phyloP scores from a whole-genome alignment of 2,797 vertebrate genomes.

The Dallia pectoralis region DNA sequence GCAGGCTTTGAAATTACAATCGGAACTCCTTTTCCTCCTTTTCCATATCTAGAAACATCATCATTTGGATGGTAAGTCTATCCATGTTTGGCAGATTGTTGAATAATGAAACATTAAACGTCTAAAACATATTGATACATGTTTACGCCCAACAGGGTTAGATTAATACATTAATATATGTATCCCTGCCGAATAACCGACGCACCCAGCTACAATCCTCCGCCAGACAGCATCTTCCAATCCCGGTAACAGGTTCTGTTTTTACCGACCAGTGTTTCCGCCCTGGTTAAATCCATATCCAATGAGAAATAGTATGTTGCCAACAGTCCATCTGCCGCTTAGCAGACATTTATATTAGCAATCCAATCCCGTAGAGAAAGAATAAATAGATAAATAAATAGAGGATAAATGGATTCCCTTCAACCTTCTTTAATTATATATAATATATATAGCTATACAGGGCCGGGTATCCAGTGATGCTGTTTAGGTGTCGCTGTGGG shows the following conservation, averaged over 20 bases:
- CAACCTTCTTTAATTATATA: too few species aligned
- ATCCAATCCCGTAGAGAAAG: slow-evolving; percentile 23
- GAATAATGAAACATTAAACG: not conserved
- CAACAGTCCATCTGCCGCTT: slow-evolving; percentile 72
- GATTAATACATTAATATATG: not conserved
- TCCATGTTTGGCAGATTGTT: not conserved
- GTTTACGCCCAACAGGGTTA: too few species aligned
- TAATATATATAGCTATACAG: too few species aligned
- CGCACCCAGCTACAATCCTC: slow-evolving; percentile 47
- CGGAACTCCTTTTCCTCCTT: not conserved
- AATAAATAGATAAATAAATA: slow-evolving; percentile 59
- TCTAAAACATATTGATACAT: not conserved
- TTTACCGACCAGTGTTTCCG: slow-evolving; percentile 33
- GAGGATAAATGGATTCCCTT: slow-evolving; percentile 39
- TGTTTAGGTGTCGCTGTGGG: slow-evolving; percentile 33
- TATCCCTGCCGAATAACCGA: slow-evolving; percentile 24
- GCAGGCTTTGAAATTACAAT: not conserved
- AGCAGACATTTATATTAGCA: slow-evolving; percentile 65
- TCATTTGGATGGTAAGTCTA: not conserved
- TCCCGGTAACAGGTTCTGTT: slow-evolving; percentile 40
- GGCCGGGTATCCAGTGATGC: too few species aligned
- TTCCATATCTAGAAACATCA: not conserved
- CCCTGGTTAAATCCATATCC: slow-evolving; percentile 54
- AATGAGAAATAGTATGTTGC: slow-evolving; percentile 34
- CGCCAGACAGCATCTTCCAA: slow-evolving; percentile 32